phyloP scores from a whole-genome alignment of 2,888 invertebrate species.

The Drosophila mulleri region DNA sequence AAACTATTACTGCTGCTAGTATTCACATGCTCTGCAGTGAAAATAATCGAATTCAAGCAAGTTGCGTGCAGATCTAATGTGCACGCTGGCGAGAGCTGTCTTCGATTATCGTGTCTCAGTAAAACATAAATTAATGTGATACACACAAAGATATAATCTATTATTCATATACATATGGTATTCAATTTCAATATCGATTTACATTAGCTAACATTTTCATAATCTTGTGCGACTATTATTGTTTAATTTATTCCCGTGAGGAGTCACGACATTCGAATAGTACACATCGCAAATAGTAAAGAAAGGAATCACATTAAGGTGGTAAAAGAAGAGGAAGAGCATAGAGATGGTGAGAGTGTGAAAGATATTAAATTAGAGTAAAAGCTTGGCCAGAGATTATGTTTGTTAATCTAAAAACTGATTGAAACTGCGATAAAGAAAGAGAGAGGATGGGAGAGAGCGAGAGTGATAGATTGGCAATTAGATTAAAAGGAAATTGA shows the following conservation, averaged over 20 bases:
- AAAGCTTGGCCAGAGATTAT: neutral
- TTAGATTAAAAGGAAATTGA: neutral
- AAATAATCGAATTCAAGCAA: neutral
- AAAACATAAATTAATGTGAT: neutral
- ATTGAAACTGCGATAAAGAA: neutral
- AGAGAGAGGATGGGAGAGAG: neutral
- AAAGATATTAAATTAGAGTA: slow-evolving; percentile 2
- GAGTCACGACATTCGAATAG: neutral
- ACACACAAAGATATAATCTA: neutral
- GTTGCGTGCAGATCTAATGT: slow-evolving; percentile 1
- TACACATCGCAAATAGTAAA: neutral
- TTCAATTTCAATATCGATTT: neutral
- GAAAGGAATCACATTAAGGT: neutral
- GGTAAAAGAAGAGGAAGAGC: neutral
- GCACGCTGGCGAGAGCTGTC: neutral
- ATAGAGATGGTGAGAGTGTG: neutral
- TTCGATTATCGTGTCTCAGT: slow-evolving; percentile 1
- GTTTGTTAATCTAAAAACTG: neutral
- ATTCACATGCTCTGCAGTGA: neutral
- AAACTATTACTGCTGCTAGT: neutral
- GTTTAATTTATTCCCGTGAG: neutral
- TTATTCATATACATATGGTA: neutral
- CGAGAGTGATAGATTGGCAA: neutral
- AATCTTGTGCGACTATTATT: neutral
- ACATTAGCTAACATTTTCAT: neutral